These are phyloP conservation scores for Tadarida brasiliensis DNA, from an alignment of 2,797 vertebrate species.

Conservation along the genomic window DNA sequence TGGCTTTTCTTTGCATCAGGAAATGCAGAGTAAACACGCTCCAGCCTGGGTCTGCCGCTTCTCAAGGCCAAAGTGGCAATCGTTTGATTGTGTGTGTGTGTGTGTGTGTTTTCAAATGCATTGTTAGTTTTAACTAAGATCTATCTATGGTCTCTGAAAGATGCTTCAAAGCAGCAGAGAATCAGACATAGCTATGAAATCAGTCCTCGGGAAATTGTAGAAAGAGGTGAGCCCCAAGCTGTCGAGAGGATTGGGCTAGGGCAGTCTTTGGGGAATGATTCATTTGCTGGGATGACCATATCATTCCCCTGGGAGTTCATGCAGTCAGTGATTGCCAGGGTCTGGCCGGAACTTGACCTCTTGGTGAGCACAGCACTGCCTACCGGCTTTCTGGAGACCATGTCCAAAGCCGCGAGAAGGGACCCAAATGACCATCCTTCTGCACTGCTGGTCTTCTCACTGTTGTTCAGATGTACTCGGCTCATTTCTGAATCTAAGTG, in stretches of 20 bases:
- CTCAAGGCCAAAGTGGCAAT: slow-evolving; percentile 40
- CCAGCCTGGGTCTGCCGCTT: slow-evolving; percentile 70
- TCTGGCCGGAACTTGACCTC: slow-evolving; percentile 20
- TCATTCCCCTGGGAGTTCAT: background rate
- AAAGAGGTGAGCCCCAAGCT: background rate
- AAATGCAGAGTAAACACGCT: slow-evolving; percentile 74
- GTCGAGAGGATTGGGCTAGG: background rate
- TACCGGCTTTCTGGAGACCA: background rate
- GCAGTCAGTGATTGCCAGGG: background rate
- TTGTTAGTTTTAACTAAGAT: slow-evolving; percentile 75
- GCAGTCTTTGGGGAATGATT: background rate
- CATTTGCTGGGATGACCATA: background rate
- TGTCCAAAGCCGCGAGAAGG: background rate
- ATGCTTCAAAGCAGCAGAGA: slow-evolving; percentile 14
- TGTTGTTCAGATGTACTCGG: background rate
- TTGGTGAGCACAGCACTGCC: background rate
- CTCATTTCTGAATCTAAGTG: background rate
- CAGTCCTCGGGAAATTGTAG: background rate
- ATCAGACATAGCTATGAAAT: background rate
- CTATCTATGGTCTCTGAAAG: background rate
- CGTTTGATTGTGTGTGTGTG: slow-evolving; percentile 56
- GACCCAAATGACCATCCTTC: background rate
- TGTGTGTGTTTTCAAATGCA: slow-evolving; percentile 66
- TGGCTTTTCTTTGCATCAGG: slow-evolving; percentile 82
- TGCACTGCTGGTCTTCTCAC: background rate